Evolutionary conservation across 1,140 invertebrate genomes (phyloP), one percentile per base, ranked within the genome.

Genomic region (Heliconius eleuchia): DNA sequence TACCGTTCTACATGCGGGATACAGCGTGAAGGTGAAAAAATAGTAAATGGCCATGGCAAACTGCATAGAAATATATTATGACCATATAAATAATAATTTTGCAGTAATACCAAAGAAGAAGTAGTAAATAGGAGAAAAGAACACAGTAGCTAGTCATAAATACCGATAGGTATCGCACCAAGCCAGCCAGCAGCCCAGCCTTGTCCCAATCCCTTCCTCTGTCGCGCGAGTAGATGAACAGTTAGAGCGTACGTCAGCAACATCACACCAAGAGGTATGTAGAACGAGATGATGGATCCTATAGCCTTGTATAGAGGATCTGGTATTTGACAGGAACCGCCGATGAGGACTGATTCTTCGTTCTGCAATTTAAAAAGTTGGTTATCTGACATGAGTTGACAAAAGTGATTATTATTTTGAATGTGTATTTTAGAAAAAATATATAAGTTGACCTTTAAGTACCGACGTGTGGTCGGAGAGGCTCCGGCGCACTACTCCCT

Each of bases 251-350:
- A 99, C 3, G 98, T 99, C 50, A 98, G 95, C 85, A 99, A 95
- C 98, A 99, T 99, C 71, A 99, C 98, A 11, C 97, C 95, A 57
- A 99, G 95, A 4, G 99, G 99, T 81, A 99, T 98, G 95, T 99
- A 99, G 94, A 99, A 99, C 83, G 98, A 98, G 83, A 99, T 96
- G 84, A 99, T 97, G 57, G 98, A 99, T 19, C 98, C 98, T 84
- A 99, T 98, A 79, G 99, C 96, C 90, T 98, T 98, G 95, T 98
- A 99, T 4, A 98, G 95, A 1, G 98, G 97, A 92, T 98, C 97
- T 1, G 97, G 97, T 86, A 98, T 98, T 91, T 98, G 97, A 88
- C 98, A 98, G 16, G 96, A 96, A 1, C 97, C 97, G 71, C 97
- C 96, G 57, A 97, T 96, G 76, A 98, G 94, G 27, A 98, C 96